These are phyloP conservation scores for Lasiurus borealis DNA, from an alignment of 2,113 vertebrate genomes.

Conservation along the genomic window DNA sequence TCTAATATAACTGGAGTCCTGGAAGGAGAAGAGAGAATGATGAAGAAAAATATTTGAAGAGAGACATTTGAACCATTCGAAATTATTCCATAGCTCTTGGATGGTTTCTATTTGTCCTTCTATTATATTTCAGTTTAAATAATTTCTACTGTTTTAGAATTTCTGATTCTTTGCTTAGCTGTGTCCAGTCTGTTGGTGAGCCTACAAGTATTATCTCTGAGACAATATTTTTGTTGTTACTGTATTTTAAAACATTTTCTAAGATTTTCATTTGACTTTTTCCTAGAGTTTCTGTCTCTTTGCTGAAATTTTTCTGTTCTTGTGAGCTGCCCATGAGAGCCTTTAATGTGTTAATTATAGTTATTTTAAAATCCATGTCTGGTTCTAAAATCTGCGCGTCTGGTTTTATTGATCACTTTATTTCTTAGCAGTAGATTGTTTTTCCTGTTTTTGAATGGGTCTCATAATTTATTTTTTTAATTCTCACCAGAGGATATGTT, in stretches of 20 bases:
- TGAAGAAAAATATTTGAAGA: too few species aligned
- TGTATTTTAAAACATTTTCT: not conserved
- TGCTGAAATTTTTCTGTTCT: slow-evolving; percentile 14
- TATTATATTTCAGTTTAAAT: slow-evolving; percentile 36
- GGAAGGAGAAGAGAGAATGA: too few species aligned
- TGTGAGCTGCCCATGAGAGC: not conserved
- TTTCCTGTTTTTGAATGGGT: not conserved
- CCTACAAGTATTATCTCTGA: not conserved
- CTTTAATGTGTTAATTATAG: not conserved
- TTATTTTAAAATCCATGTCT: not conserved
- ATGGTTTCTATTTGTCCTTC: not conserved
- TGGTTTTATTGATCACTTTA: slow-evolving; percentile 1
- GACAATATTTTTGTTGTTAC: not conserved
- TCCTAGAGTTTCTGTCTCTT: not conserved
- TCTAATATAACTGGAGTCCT: too few species aligned
- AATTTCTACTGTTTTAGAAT: not conserved
- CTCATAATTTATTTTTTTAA: not conserved
- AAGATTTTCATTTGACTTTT: slow-evolving; percentile 9
- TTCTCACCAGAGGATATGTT: not conserved
- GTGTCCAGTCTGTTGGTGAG: not conserved
- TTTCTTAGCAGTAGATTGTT: not conserved
- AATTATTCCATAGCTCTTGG: not conserved
- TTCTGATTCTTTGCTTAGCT: not conserved
- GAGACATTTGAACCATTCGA: not conserved
- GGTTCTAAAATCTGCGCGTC: not conserved